Conservation (phyloP, 2,888 invertebrate genomes). For the Tigriopus californicus region DNA sequence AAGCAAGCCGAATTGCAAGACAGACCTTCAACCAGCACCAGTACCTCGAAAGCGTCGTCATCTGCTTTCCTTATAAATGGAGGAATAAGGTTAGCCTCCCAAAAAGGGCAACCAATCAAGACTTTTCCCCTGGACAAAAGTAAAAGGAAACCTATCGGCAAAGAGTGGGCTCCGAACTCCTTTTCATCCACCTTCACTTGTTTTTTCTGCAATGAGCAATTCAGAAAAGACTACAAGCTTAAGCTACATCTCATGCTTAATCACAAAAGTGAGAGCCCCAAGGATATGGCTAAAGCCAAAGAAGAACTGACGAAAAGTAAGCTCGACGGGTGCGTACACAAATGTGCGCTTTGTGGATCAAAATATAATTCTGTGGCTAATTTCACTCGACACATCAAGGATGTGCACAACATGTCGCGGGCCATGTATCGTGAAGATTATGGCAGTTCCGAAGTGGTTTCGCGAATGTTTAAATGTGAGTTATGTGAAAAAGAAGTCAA, state of each 20-base stretch:
- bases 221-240: conserved; percentile 9
- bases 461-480: conserved; percentile 12
- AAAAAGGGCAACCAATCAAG: too few species aligned
- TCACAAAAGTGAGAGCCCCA: conserved; percentile 1
- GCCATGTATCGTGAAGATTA: conserved; percentile 7
- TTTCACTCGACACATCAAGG: conserved; percentile 10
- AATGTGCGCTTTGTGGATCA: conserved; percentile 10
- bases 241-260: conserved; percentile 10
- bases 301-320: conserved; percentile 5
- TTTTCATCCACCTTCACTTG: conserved; percentile 12
- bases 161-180: conserved; percentile 4
- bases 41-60: too few species aligned
- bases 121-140: neutral
- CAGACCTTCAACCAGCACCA: too few species aligned
- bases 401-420: conserved; percentile 9
- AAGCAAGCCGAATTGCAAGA: too few species aligned
- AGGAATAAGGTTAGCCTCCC: too few species aligned
- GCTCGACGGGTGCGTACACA: conserved; percentile 9
- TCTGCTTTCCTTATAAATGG: too few species aligned
- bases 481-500: conserved; percentile 13
- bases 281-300: conserved; percentile 13
- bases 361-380: conserved; percentile 3
- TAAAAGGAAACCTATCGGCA: conserved; percentile 1
- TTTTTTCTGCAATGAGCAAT: conserved; percentile 14
- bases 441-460: conserved; percentile 6